Percentiles rank a stretch among this genome's conserved stretches.
These are phyloP conservation scores for Camarhynchus parvulus DNA, from an alignment of 2,113 vertebrate species.

Conservation along the genomic window DNA sequence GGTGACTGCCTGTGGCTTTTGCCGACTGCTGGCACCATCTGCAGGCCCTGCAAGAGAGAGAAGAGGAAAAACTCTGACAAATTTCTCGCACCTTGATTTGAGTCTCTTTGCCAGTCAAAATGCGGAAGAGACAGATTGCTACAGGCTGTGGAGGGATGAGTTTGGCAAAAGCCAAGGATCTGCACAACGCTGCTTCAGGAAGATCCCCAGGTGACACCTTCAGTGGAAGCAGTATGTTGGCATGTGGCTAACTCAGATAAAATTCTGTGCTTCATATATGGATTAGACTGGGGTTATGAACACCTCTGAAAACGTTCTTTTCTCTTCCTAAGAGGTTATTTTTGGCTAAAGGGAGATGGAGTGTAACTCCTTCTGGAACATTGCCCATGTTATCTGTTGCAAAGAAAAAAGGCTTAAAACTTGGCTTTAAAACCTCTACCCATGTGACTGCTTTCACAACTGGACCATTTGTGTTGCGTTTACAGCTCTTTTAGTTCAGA, in stretches of 20 bases:
- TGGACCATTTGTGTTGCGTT: background rate
- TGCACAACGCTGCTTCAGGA: accelerated
- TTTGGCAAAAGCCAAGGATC: background rate
- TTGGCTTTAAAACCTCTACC: background rate
- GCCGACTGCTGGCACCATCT: conserved; percentile 33
- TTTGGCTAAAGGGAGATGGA: background rate
- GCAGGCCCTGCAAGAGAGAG: conserved; percentile 22
- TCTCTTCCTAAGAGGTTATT: background rate
- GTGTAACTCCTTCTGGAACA: background rate
- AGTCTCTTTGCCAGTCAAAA: background rate
- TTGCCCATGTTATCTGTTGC: background rate
- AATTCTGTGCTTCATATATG: background rate
- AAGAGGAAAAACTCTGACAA: background rate
- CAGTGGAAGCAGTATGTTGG: background rate
- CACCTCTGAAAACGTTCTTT: background rate
- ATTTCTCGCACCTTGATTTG: background rate
- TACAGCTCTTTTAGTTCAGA: background rate
- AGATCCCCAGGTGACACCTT: background rate
- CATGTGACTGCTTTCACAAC: background rate
- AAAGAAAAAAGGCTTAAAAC: background rate
- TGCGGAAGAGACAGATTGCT: background rate
- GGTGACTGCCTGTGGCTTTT: background rate
- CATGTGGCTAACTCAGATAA: background rate
- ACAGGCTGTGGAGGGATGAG: background rate
- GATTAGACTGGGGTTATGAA: background rate